Conservation (phyloP, 1,140 invertebrate genomes). For the Drosophila cardini region DNA sequence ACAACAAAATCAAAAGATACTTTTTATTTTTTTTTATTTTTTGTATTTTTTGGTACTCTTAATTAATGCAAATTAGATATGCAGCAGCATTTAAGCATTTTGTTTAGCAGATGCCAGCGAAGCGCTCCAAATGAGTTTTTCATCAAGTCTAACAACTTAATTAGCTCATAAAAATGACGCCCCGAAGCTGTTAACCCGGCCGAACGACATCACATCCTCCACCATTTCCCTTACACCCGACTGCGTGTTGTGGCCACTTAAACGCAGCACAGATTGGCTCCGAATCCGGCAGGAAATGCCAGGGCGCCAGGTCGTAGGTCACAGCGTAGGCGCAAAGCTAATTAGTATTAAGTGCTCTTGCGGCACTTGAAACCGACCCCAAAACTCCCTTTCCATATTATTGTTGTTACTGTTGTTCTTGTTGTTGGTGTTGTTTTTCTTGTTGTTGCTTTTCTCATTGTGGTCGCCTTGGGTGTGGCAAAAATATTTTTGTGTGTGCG, state of each 20-base stretch:
- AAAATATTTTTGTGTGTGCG: constrained; percentile 81
- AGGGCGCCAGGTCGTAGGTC: constrained; percentile 71
- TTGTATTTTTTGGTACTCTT: constrained; percentile 34
- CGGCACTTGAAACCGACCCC: constrained; percentile 69
- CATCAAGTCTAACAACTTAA: constrained; percentile 83
- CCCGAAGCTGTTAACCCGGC: constrained; percentile 67
- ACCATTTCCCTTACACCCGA: neutral
- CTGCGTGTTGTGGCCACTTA: constrained; percentile 77
- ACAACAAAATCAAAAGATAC: constrained; percentile 2
- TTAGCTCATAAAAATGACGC: constrained; percentile 83
- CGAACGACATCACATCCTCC: constrained; percentile 11
- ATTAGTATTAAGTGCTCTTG: constrained; percentile 82
- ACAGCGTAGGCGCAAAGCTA: constrained; percentile 80
- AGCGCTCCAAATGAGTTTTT: constrained; percentile 75
- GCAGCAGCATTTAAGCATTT: constrained; percentile 38
- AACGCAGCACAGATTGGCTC: constrained; percentile 77
- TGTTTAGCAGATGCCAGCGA: constrained; percentile 8
- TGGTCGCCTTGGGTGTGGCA: constrained; percentile 72
- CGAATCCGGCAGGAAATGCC: constrained; percentile 72
- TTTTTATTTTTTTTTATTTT: constrained; percentile 13
- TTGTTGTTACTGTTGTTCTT: constrained; percentile 28
- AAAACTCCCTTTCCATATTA: constrained; percentile 14
- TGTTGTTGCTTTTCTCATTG: constrained; percentile 32
- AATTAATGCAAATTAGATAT: constrained; percentile 83
- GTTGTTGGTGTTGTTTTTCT: constrained; percentile 17